Conservation (phyloP, 2,113 vertebrate genomes). For the Nannospalax galili region DNA sequence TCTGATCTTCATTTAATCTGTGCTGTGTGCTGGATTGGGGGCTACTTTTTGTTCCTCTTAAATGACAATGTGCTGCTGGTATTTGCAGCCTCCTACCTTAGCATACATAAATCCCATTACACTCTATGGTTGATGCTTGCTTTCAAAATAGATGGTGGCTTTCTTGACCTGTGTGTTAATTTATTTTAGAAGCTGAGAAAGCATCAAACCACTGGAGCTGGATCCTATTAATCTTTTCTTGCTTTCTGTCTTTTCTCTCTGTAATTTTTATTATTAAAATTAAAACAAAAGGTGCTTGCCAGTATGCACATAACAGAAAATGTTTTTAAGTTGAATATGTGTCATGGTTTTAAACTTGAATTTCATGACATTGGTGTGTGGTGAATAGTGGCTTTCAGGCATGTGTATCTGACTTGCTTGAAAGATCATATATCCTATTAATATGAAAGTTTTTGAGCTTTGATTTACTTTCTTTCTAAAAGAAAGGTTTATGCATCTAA, state of each 20-base stretch:
- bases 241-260: conserved; percentile 1
- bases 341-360: conserved; percentile 52
- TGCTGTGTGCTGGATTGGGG: not conserved
- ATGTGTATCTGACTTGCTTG: conserved; percentile 48
- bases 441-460: conserved; percentile 47
- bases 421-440: conserved; percentile 44
- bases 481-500: not conserved
- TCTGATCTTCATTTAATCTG: conserved; percentile 59
- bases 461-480: conserved; percentile 57
- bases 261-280: conserved; percentile 57
- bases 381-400: conserved; percentile 49
- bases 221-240: conserved; percentile 47
- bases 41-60: conserved; percentile 46
- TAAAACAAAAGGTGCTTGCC: conserved; percentile 14
- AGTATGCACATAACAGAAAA: not conserved
- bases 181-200: conserved; percentile 67
- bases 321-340: conserved; percentile 14
- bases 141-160: conserved; percentile 53
- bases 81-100: conserved; percentile 45
- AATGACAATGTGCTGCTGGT: conserved; percentile 50
- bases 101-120: conserved; percentile 69
- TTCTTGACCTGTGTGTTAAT: conserved; percentile 51
- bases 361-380: not conserved
- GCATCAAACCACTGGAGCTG: conserved; percentile 52
- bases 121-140: conserved; percentile 44